Conservation (phyloP, 2,113 vertebrate species). For the Uropsilus gracilis region DNA sequence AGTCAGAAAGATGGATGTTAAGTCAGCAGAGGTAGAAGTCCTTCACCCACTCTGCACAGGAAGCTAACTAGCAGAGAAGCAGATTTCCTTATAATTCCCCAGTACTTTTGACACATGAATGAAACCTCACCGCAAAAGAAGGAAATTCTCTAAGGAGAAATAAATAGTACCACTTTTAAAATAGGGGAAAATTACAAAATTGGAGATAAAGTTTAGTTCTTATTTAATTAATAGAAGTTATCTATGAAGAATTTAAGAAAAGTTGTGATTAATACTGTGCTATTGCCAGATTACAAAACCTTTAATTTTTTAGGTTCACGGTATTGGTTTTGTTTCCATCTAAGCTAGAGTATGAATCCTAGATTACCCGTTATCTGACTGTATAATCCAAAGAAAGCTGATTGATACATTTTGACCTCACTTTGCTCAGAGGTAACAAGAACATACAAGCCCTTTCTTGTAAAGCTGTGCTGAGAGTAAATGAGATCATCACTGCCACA, state of each 20-base stretch:
- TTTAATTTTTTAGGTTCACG: neutral
- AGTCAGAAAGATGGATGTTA: neutral
- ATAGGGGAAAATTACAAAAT: neutral
- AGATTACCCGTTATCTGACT: neutral
- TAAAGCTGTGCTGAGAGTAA: neutral
- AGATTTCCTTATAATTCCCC: neutral
- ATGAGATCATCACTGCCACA: neutral
- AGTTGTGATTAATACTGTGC: neutral
- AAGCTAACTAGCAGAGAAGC: neutral
- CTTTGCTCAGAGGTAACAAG: neutral
- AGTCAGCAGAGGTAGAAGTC: neutral
- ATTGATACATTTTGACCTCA: neutral
- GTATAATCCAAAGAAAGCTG: neutral
- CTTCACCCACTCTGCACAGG: neutral
- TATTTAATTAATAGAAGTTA: neutral
- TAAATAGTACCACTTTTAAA: neutral
- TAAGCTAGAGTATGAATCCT: neutral
- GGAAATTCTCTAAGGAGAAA: neutral
- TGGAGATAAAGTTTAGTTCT: neutral
- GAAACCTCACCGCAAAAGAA: neutral
- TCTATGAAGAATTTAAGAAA: neutral
- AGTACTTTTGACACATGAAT: neutral
- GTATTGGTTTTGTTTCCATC: neutral
- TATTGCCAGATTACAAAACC: neutral
- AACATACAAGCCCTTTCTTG: neutral